A percentile compares a stretch with the other conserved stretches of the same genome.
These are phyloP conservation scores for Perognathus longimembris DNA, from an alignment of 2,113 vertebrate genomes.

Conservation along the genomic window DNA sequence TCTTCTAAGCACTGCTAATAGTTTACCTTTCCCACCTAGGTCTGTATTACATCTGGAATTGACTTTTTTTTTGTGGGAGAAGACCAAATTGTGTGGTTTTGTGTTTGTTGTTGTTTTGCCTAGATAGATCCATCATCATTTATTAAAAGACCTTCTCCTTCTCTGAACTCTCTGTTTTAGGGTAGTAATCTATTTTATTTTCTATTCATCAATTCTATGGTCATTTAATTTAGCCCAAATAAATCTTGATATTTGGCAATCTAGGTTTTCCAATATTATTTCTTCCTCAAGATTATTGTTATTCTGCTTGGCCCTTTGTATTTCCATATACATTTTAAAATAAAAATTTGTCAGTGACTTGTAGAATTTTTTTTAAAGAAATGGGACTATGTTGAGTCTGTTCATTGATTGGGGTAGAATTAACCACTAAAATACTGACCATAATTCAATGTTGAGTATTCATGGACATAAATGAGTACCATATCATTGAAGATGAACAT, in stretches of 20 bases:
- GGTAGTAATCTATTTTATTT: background rate
- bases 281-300: background rate
- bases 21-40: no score
- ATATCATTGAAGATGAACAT: background rate
- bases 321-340: constrained; percentile 22
- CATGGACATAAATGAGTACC: background rate
- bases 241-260: constrained; percentile 2
- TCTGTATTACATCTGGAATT: no score
- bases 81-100: no score
- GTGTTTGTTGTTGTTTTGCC: background rate
- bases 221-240: constrained; percentile 28
- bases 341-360: background rate
- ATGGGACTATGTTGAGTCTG: background rate
- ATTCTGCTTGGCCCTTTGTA: background rate
- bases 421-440: background rate
- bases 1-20: no score
- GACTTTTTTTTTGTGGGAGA: no score
- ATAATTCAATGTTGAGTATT: background rate
- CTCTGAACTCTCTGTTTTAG: background rate
- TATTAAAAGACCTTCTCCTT: background rate
- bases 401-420: background rate
- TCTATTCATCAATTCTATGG: background rate
- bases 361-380: background rate
- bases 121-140: no score
- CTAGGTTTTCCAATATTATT: background rate